Conservation (phyloP, 2,888 invertebrate genomes). For the Drosophila macrospina region DNA sequence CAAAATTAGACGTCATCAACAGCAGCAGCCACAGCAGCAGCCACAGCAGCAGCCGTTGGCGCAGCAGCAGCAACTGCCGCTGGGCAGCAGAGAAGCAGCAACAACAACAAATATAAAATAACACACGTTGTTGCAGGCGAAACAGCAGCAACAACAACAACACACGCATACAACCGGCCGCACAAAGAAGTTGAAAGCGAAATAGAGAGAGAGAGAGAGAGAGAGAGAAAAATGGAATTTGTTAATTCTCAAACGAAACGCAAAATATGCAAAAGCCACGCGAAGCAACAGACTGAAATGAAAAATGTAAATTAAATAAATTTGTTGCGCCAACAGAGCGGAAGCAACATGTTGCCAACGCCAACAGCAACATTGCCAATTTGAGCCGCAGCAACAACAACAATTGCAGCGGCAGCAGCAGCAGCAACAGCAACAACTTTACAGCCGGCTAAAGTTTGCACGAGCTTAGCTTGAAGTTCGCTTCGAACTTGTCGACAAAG, state of each 20-base stretch:
- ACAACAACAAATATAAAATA: conserved; percentile 18
- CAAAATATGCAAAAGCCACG: conserved; percentile 48
- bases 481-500: conserved; percentile 50
- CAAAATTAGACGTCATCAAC: conserved; percentile 78
- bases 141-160: conserved; percentile 20
- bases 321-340: conserved; percentile 43
- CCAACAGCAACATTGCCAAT: conserved; percentile 53
- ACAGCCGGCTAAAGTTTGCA: conserved; percentile 48
- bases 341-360: conserved; percentile 72
- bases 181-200: conserved; percentile 11
- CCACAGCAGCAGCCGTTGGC: conserved; percentile 28
- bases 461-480: conserved; percentile 52
- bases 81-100: conserved; percentile 29
- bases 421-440: conserved; percentile 33
- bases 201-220: not conserved
- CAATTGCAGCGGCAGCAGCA: conserved; percentile 26
- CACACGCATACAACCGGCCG: conserved; percentile 14
- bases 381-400: conserved; percentile 39
- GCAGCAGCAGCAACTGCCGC: conserved; percentile 40
- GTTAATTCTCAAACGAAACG: conserved; percentile 53
- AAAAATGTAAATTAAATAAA: conserved; percentile 25
- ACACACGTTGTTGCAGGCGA: conserved; percentile 36
- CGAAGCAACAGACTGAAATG: conserved; percentile 27
- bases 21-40: conserved; percentile 42
- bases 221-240: conserved; percentile 49